phyloP scores from a whole-genome alignment of 1,140 invertebrate species.

The Alviniconcha marisindica region DNA sequence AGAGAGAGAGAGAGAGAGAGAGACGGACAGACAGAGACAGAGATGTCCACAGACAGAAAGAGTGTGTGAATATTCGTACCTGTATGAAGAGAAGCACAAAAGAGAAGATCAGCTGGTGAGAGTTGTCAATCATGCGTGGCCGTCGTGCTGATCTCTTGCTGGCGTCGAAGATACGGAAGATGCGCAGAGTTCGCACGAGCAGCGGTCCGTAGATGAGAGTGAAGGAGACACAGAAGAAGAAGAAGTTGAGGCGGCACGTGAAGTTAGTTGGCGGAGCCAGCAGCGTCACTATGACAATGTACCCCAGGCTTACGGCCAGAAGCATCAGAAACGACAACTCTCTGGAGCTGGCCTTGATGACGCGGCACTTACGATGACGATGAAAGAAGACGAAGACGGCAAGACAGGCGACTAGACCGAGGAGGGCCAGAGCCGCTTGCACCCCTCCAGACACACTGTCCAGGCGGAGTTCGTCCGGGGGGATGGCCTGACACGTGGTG shows the following conservation, averaged over 20 bases:
- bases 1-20: background rate
- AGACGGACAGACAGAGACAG: background rate
- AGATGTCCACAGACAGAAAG: background rate
- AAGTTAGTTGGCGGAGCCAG: constrained; percentile 80
- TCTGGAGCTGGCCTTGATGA: constrained; percentile 92
- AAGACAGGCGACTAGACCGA: constrained; percentile 75
- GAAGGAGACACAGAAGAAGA: constrained; percentile 91
- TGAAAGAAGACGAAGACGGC: constrained; percentile 81
- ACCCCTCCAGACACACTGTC: constrained; percentile 75
- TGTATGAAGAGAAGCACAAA: constrained; percentile 53
- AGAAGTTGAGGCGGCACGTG: constrained; percentile 76
- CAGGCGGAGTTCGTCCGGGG: constrained; percentile 27
- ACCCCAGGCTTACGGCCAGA: constrained; percentile 92
- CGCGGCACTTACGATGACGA: constrained; percentile 89
- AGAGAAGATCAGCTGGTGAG: constrained; percentile 57
- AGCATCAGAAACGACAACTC: constrained; percentile 93
- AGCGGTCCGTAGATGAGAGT: constrained; percentile 94
- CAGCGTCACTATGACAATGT: constrained; percentile 90
- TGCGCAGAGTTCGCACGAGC: constrained; percentile 92
- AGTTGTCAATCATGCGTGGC: constrained; percentile 52
- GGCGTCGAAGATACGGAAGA: constrained; percentile 92
- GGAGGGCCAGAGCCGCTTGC: constrained; percentile 75
- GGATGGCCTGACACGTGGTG: constrained; percentile 77
- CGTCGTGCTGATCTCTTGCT: constrained; percentile 74
- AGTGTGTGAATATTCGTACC: constrained; percentile 48